Base-by-base conservation (phyloP, 1,140 invertebrate species). In the Camponotus pennsylvanicus region DNA sequence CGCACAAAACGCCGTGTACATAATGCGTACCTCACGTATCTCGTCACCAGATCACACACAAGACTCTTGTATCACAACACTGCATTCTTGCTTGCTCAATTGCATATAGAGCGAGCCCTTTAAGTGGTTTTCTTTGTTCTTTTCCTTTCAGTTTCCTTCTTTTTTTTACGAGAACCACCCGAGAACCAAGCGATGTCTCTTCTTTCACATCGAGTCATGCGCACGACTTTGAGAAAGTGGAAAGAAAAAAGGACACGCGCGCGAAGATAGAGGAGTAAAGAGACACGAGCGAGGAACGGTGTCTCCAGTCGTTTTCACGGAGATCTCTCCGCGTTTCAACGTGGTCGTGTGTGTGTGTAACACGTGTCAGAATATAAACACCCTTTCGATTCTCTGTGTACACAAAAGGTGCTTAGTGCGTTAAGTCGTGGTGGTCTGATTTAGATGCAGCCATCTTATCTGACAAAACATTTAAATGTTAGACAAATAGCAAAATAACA, bases 361-460 rank as follows among this genome's bases (percentile, higher is more conserved):
- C 49, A 69, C 91, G 86, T 86, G 84, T 80, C 86, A 83, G 61
- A 88, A 88, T 86, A 71, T 76, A 89, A 85, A 86, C 83, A 85
- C 69, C 84, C 76, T 86, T 89, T 88, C 78, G 49, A 76, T 89
- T 89, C 84, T 82, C 76, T 88, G 73, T 76, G 49, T 78, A 66
- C 76, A 40, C 64, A 87, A 84, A 89, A 89, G 66, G 66, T 85
- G 79, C 85, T 63, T 90, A 91, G 78, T 88, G 88, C 86, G 78
- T 88, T 80, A 91, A 89, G 85, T 88, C 88, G 87, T 88, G 88
- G 90, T 77, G 79, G 85, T 87, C 89, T 87, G 91, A 93, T 84
- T 89, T 93, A 92, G 89, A 89, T 89, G 89, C 89, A 88, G 90
- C 91, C 91, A 88, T 88, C 82, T 92, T 93, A 93, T 93, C 92